phyloP scores from a whole-genome alignment of 2,888 invertebrate species.

The Polyommatus icarus region DNA sequence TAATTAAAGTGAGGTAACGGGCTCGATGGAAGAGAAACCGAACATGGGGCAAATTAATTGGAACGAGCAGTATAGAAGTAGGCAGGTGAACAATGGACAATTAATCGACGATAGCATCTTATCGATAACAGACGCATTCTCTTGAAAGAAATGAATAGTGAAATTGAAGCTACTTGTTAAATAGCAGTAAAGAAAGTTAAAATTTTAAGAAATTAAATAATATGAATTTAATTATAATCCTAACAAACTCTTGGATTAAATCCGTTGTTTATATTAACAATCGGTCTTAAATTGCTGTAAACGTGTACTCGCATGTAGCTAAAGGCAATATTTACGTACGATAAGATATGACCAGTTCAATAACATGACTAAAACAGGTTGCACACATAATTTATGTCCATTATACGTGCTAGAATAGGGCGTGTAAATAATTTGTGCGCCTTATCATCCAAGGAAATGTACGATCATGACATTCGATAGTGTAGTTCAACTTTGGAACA shows the following conservation, averaged over 20 bases:
- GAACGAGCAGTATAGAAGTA: background rate
- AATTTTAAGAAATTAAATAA: background rate
- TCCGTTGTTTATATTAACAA: background rate
- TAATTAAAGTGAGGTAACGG: slow-evolving; percentile 8
- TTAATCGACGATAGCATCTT: slow-evolving; percentile 17
- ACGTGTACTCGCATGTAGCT: slow-evolving; percentile 33
- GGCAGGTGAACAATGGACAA: slow-evolving; percentile 20
- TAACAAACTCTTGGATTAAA: background rate
- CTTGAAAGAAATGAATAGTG: background rate
- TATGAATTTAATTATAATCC: background rate
- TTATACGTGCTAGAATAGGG: slow-evolving; percentile 10
- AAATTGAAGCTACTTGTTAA: background rate
- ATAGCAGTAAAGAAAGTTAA: background rate
- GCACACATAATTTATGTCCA: slow-evolving; percentile 34
- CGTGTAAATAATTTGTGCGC: slow-evolving; percentile 27
- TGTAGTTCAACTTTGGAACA: slow-evolving; percentile 23
- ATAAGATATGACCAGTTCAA: slow-evolving; percentile 74
- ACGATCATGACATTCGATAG: slow-evolving; percentile 24
- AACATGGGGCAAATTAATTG: slow-evolving; percentile 16
- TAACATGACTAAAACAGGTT: slow-evolving; percentile 53
- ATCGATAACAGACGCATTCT: slow-evolving; percentile 9
- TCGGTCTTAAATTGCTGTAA: background rate
- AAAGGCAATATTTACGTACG: slow-evolving; percentile 49
- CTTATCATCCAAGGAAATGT: slow-evolving; percentile 28
- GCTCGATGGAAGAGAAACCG: slow-evolving; percentile 3